Evolutionary conservation across 2,797 vertebrate genomes (phyloP).

Genomic region (Liparis tanakae): DNA sequence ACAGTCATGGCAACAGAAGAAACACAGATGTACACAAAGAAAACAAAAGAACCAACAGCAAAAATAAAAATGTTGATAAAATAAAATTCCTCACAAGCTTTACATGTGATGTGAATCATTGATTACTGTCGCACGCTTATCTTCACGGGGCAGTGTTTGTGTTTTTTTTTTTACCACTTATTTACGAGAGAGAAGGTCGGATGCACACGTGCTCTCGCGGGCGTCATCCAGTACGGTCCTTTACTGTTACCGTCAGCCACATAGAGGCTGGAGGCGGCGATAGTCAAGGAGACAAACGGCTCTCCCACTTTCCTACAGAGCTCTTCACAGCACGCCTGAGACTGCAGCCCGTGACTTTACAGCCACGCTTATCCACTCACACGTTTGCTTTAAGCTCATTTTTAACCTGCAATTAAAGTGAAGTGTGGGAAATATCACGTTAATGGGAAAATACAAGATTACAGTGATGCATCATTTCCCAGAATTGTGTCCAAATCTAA

Average conservation of each 20-base stretch:
- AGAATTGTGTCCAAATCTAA: neutral
- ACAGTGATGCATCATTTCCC: neutral
- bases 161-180: neutral
- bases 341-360: neutral
- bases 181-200: neutral
- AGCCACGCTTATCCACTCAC: slow-evolving; percentile 1
- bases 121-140: neutral
- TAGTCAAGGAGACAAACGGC: neutral
- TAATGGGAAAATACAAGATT: neutral
- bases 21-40: neutral
- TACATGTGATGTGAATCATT: slow-evolving; percentile 1
- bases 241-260: neutral
- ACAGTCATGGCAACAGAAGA: neutral
- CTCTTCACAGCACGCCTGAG: neutral
- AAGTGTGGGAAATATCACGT: neutral
- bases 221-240: neutral
- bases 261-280: neutral
- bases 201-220: neutral
- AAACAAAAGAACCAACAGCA: neutral
- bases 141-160: neutral
- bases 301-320: neutral
- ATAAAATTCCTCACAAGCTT: neutral
- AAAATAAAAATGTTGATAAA: neutral
- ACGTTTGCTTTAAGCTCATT: neutral
- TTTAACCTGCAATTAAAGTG: neutral